Evolutionary conservation across 2,113 vertebrate genomes (phyloP).

Genomic region (Ceyx melanurus): DNA sequence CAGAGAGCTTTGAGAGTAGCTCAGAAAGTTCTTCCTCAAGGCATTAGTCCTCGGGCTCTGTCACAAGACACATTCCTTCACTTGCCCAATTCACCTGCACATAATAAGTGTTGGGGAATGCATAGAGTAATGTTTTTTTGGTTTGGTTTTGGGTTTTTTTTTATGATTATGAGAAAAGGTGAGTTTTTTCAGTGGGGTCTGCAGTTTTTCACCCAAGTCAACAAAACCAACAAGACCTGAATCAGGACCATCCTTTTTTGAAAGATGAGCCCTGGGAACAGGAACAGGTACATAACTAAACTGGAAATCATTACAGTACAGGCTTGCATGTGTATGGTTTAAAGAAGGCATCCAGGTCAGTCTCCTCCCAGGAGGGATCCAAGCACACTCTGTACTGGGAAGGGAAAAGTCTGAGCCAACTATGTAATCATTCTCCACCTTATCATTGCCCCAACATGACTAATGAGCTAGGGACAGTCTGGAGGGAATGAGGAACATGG

Average conservation of each 20-base stretch:
- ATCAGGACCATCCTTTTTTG: conserved; percentile 3
- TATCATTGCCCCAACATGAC: conserved; percentile 61
- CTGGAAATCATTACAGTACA: conserved; percentile 55
- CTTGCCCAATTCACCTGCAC: background rate
- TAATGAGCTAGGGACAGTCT: conserved; percentile 46
- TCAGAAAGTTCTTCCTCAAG: conserved; percentile 6
- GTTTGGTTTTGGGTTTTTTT: background rate
- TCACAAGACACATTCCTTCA: background rate
- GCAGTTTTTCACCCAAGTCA: background rate
- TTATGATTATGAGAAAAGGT: background rate
- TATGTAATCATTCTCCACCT: conserved; percentile 70
- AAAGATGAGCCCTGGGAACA: conserved; percentile 50
- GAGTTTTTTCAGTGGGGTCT: background rate
- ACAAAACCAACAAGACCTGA: background rate
- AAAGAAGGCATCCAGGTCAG: conserved; percentile 58
- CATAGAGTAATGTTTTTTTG: background rate
- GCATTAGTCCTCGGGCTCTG: background rate
- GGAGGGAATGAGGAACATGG: conserved; percentile 54
- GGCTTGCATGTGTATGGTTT: background rate
- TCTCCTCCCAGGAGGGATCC: conserved; percentile 59
- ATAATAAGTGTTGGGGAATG: background rate
- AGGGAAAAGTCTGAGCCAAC: conserved; percentile 67
- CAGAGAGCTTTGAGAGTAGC: background rate
- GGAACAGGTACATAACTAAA: conserved; percentile 14
- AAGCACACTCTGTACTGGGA: conserved; percentile 45